Evolutionary conservation across 2,888 invertebrate species (phyloP).

Genomic region (Acheta domesticus): DNA sequence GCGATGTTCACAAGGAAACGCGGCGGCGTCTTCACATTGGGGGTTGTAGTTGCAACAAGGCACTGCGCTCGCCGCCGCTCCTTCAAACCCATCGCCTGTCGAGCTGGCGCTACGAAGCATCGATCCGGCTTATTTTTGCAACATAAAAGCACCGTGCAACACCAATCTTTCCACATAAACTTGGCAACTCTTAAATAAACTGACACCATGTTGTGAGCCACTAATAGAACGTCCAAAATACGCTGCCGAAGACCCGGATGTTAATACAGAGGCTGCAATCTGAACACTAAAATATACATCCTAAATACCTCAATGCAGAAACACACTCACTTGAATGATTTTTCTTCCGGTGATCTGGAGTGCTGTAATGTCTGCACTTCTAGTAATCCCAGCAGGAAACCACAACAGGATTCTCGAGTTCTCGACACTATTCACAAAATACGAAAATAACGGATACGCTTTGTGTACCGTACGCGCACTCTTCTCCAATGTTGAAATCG

Average conservation of each 20-base stretch:
- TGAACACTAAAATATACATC: background rate
- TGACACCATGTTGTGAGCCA: background rate
- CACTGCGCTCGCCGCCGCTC: background rate
- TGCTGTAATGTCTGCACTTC: background rate
- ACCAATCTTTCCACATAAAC: background rate
- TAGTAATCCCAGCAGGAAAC: background rate
- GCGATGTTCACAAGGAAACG: background rate
- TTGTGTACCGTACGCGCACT: background rate
- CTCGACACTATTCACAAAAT: background rate
- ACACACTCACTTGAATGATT: background rate
- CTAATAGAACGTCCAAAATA: background rate
- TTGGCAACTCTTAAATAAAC: constrained; percentile 10
- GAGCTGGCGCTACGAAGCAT: background rate
- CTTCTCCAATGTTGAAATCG: background rate
- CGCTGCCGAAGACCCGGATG: background rate
- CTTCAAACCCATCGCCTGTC: background rate
- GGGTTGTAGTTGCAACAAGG: background rate
- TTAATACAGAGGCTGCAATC: background rate
- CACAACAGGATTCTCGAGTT: background rate
- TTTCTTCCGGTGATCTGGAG: background rate
- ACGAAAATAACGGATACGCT: background rate
- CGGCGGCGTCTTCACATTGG: too few relatives aligned
- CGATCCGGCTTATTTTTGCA: constrained; percentile 3
- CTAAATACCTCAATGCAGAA: background rate
- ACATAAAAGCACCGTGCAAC: background rate